These are phyloP conservation scores for Peribatodes rhomboidaria DNA, from an alignment of 2,888 invertebrate species.

Conservation along the genomic window DNA sequence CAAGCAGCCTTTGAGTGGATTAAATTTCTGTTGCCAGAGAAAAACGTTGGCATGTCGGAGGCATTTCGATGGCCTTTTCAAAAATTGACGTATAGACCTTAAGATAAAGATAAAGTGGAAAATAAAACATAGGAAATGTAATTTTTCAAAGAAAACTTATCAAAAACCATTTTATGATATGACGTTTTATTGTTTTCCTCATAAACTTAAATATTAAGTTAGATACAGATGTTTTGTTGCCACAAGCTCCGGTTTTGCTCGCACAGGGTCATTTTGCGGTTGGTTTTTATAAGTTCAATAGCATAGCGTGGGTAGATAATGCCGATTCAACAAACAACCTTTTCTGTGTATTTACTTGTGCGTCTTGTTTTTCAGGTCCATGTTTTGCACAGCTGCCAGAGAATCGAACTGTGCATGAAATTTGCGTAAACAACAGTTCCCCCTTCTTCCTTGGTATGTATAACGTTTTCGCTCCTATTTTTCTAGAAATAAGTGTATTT, in stretches of 20 bases:
- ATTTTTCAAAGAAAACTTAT: no score
- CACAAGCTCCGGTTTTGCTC: conserved; percentile 15
- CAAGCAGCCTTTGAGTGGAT: not conserved
- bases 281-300: conserved; percentile 31
- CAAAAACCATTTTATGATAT: not conserved
- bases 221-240: conserved; percentile 7
- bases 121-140: not conserved
- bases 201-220: conserved; percentile 6
- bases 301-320: conserved; percentile 30
- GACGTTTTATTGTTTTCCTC: not conserved
- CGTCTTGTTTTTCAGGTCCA: conserved; percentile 53
- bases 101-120: not conserved
- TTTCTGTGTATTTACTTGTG: conserved; percentile 24
- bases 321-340: conserved; percentile 21
- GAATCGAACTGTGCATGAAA: conserved; percentile 39
- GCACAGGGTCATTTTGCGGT: conserved; percentile 28
- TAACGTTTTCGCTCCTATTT: not conserved
- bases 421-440: conserved; percentile 40
- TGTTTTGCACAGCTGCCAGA: conserved; percentile 51
- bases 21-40: not conserved
- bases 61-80: not conserved
- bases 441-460: conserved; percentile 60
- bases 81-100: not conserved
- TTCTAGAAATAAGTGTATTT: no score
- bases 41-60: not conserved